Percentiles rank a stretch among this genome's conserved stretches.
phyloP scores from a whole-genome alignment of 2,888 invertebrate species.

The Eupelmus urozonus region DNA sequence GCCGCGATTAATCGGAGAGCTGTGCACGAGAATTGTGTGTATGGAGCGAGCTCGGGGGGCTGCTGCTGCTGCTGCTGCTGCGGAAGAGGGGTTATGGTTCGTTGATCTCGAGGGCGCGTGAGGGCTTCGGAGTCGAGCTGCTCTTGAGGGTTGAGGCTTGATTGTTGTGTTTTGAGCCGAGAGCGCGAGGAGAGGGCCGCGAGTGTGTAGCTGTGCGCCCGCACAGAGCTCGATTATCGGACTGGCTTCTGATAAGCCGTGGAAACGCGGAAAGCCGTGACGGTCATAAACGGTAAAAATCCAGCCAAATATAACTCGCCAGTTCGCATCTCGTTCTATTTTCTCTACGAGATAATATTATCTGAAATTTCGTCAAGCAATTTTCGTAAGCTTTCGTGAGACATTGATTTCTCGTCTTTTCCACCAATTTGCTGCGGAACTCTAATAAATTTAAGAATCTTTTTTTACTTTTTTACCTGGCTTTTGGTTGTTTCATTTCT shows the following conservation, averaged over 20 bases:
- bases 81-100: background rate
- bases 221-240: background rate
- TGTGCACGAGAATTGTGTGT: too few species aligned
- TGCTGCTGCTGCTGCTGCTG: too few species aligned
- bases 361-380: too few species aligned
- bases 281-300: slow-evolving; percentile 27
- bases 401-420: too few species aligned
- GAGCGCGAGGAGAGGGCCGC: too few species aligned
- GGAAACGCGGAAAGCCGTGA: slow-evolving; percentile 9
- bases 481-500: too few species aligned
- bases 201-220: too few species aligned
- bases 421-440: too few species aligned
- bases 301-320: background rate
- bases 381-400: too few species aligned
- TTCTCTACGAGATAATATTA: too few species aligned
- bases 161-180: background rate
- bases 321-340: background rate
- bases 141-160: background rate
- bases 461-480: background rate
- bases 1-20: too few species aligned
- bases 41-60: too few species aligned
- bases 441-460: background rate
- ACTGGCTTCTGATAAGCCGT: slow-evolving; percentile 10
- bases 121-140: background rate
- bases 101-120: background rate